Evolutionary conservation across 2,113 vertebrate species (phyloP).

Genomic region (Copsychus sechellarum): DNA sequence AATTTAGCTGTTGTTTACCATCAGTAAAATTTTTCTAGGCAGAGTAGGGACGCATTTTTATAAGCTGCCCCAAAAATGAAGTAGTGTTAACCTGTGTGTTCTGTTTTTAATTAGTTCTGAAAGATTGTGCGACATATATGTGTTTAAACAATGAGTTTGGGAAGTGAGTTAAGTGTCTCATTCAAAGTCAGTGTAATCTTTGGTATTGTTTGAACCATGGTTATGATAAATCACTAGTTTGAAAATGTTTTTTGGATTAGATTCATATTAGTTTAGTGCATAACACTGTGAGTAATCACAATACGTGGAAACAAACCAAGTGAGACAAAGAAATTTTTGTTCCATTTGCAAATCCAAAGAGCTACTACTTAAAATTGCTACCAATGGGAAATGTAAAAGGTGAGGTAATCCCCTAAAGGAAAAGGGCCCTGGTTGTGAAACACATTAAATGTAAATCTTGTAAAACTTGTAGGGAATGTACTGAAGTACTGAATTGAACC

Average conservation of each 20-base stretch:
- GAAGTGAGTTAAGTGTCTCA: background rate
- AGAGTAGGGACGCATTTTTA: background rate
- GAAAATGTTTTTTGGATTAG: background rate
- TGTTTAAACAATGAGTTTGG: background rate
- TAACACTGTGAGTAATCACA: background rate
- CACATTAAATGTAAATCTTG: constrained; percentile 6
- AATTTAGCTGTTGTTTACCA: background rate
- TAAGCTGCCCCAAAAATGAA: background rate
- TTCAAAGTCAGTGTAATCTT: background rate
- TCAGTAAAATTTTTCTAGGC: background rate
- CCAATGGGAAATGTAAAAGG: constrained; percentile 27
- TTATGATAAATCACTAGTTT: background rate
- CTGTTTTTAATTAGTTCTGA: constrained; percentile 41
- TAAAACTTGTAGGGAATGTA: background rate
- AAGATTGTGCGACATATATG: background rate
- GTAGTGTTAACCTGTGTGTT: background rate
- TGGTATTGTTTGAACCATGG: background rate
- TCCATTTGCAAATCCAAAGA: background rate
- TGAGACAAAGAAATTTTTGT: constrained; percentile 14
- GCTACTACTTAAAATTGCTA: background rate
- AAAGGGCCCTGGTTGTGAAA: background rate
- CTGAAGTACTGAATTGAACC: background rate
- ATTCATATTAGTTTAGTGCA: background rate
- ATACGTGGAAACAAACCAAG: background rate
- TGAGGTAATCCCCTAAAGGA: constrained; percentile 45